Percentiles rank a stretch among this genome's conserved stretches.
Conservation (phyloP, 2,113 vertebrate genomes). For the Pteropus alecto region DNA sequence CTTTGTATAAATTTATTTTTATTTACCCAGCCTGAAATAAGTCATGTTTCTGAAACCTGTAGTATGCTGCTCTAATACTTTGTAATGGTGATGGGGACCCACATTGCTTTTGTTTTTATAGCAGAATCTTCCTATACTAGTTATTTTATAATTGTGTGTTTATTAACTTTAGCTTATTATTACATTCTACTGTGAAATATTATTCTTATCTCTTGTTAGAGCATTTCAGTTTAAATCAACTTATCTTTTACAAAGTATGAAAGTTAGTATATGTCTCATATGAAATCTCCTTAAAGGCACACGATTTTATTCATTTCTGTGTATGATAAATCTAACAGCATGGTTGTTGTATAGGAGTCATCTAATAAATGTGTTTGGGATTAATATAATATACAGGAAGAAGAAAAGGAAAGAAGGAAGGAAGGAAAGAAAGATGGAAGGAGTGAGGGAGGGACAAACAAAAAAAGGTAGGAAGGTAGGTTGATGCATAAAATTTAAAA, state of each 20-base stretch:
- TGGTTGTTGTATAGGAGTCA: neutral
- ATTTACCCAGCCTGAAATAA: neutral
- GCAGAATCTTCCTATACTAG: neutral
- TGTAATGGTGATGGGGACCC: neutral
- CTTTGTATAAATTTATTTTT: neutral
- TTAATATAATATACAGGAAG: neutral
- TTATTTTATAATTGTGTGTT: neutral
- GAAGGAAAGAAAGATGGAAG: neutral
- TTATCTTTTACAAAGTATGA: neutral
- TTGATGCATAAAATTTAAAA: neutral
- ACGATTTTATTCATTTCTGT: neutral
- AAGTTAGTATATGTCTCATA: neutral
- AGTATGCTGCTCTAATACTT: neutral
- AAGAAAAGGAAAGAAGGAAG: neutral
- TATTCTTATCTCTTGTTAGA: neutral
- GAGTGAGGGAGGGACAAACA: neutral
- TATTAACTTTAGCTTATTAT: neutral
- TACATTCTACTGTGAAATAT: neutral
- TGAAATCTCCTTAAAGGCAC: neutral
- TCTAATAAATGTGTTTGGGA: neutral
- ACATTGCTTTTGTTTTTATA: neutral
- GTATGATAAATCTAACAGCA: neutral
- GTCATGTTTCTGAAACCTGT: neutral
- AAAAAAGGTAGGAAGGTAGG: neutral
- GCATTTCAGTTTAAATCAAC: neutral